Evolutionary conservation across 2,888 invertebrate genomes (phyloP), one percentile per base, ranked within the genome.

Genomic region (Aphodius sticticus): DNA sequence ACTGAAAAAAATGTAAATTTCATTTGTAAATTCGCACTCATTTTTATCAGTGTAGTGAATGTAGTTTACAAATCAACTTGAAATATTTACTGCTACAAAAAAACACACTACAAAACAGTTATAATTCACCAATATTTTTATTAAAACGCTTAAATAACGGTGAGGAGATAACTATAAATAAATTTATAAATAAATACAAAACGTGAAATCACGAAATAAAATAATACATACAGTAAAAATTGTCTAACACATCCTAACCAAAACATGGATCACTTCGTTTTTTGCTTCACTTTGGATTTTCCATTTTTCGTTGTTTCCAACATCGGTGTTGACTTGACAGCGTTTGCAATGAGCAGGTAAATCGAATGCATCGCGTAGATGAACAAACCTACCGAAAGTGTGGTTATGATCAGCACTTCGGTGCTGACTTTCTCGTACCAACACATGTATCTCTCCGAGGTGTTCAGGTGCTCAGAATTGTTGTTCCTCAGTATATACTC

Each of bases 401-500:
- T 26, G 1, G 79, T 77, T 69, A 77, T 76, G 12, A 77, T 14
- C 6, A 82, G 35, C 26, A 84, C 77, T 76, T 84, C 84, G 12
- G 82, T 69, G 75, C 81, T 81, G 15, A 77, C 37, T 6, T 79
- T 78, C 79, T 84, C 77, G 75, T 81, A 83, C 15, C 70, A 78
- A 0, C 80, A 38, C 79, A 84, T 81, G 76, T 82, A 78, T 77
- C 82, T 78, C n/a, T 81, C 69, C 6, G 80, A 79, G 0, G 81
- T 53, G 15, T 80, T 75, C 35, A 84, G 81, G 72, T 83, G 81
- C 72, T 82, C 78, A 5, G 81, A 81, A 69, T 79, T 81, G 77
- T 78, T 80, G 69, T 84, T 80, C 69, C 84, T 81, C n/a, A 83
- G 35, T 6, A 81, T 77, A 26, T 84, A 83, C 76, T 84, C 84